phyloP scores from a whole-genome alignment of 2,797 vertebrate species.

The Microchirus variegatus region DNA sequence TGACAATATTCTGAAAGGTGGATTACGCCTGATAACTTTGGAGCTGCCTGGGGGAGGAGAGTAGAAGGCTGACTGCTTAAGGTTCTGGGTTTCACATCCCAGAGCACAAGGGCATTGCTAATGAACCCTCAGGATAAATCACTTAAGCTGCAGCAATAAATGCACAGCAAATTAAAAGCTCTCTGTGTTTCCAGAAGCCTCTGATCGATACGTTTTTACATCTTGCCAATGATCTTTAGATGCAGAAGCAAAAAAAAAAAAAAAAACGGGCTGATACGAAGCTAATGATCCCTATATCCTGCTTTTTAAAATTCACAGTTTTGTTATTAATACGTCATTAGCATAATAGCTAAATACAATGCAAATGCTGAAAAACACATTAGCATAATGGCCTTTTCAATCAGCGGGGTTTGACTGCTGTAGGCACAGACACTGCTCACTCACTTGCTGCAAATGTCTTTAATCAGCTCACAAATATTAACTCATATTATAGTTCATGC shows the following conservation, averaged over 20 bases:
- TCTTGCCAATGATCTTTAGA: conserved; percentile 59
- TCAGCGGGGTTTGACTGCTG: not conserved
- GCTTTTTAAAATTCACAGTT: conserved; percentile 33
- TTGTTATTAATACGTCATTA: conserved; percentile 33
- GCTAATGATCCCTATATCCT: conserved; percentile 22
- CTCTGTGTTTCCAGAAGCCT: conserved; percentile 41
- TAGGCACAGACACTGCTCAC: not conserved
- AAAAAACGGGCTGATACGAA: conserved; percentile 1
- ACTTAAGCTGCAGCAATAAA: conserved; percentile 72
- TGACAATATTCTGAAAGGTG: conserved; percentile 45
- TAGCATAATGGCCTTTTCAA: conserved; percentile 45
- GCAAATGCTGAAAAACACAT: conserved; percentile 6
- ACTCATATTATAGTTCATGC: no score
- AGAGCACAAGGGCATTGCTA: conserved; percentile 56
- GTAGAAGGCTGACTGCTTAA: conserved; percentile 61
- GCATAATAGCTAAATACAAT: conserved; percentile 22
- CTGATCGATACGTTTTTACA: conserved; percentile 68
- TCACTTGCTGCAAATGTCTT: not conserved
- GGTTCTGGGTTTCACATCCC: conserved; percentile 49
- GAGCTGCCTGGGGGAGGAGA: conserved; percentile 38
- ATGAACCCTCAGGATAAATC: conserved; percentile 69
- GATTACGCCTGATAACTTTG: conserved; percentile 57
- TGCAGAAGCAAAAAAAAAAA: conserved; percentile 53
- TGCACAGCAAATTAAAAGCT: conserved; percentile 74
- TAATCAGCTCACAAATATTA: no score